These are phyloP conservation scores for Clarias pachynema DNA, from an alignment of 2,797 vertebrate species.

Conservation along the genomic window DNA sequence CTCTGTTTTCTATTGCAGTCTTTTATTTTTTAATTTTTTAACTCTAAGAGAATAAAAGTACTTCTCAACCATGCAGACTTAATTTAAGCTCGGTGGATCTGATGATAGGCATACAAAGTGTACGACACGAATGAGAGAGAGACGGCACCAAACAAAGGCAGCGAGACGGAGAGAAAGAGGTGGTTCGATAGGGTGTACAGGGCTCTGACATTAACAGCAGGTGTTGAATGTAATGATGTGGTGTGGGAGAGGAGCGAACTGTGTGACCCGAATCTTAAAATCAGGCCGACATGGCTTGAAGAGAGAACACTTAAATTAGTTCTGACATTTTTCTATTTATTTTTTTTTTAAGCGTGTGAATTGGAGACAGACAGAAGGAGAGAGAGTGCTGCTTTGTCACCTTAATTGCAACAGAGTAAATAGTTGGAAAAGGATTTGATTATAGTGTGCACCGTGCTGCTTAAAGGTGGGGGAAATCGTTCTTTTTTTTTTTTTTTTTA, in stretches of 20 bases:
- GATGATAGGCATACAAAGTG: neutral
- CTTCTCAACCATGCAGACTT: neutral
- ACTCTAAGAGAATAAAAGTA: neutral
- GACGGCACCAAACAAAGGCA: conserved; percentile 11
- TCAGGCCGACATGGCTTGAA: conserved; percentile 31
- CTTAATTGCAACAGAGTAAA: neutral
- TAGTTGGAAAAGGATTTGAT: conserved; percentile 22
- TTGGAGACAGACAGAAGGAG: neutral
- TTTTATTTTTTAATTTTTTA: neutral
- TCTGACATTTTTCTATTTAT: conserved; percentile 7
- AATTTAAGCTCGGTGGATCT: neutral
- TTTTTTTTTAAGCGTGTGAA: neutral
- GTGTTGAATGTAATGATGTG: conserved; percentile 45
- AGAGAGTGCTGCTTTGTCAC: neutral
- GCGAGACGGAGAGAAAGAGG: conserved; percentile 11
- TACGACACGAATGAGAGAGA: neutral
- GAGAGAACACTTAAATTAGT: conserved; percentile 23
- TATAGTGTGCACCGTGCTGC: neutral
- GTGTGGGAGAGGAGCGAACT: conserved; percentile 10
- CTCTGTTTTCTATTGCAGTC: neutral
- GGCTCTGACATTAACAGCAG: conserved; percentile 35
- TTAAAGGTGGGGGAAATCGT: neutral
- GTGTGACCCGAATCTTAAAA: conserved; percentile 36
- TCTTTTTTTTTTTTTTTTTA: no score
- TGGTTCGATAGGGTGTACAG: conserved; percentile 2